Evolutionary conservation across 2,113 vertebrate species (phyloP), one percentile per base, ranked within the genome.

Genomic region (Tetrao urogallus): DNA sequence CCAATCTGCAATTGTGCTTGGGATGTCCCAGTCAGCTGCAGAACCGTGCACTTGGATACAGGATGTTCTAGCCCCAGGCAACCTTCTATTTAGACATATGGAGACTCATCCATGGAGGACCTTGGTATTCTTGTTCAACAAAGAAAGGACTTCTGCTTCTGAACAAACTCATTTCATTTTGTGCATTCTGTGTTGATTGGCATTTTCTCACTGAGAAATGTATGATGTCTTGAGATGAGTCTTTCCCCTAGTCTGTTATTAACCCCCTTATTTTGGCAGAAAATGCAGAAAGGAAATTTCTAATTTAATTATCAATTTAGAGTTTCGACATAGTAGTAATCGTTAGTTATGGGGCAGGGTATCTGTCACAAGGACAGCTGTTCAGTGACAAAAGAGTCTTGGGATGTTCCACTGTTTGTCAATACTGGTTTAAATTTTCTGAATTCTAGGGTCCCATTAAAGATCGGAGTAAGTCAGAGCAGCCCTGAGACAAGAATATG

Each of bases 171-270:
- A 48, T 30, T 75, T 40, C 0, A 10, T 65, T 84, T 60, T 45
- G 8, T 40, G n/a, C 24, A 8, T 32, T 79, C 52, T 34, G 22
- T 54, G 12, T 12, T 47, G 15, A 34, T 61, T 6, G 10, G 4
- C 24, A 25, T 61, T 64, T 54, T 25, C 40, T 24, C 7, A 40
- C 45, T 20, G n/a, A 73, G 25, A 6, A 73, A 10, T 15, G 25
- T 74, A 30, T 0, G 3, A 13, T 30, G 38, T 25, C 19, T 13
- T n/a, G 24, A 8, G n/a, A 10, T 0, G 0, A 60, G 32, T 45
- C 8, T 60, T 45, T 12, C 14, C 50, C 24, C 11, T 45, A 52
- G 21, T n/a, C 42, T 0, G 0, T 78, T 65, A 58, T 22, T 32
- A n/a, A 28, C 11, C 18, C 24, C 60, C 3, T 15, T 32, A 10